phyloP scores from a whole-genome alignment of 2,888 invertebrate species.

The Aporophyla nigra region DNA sequence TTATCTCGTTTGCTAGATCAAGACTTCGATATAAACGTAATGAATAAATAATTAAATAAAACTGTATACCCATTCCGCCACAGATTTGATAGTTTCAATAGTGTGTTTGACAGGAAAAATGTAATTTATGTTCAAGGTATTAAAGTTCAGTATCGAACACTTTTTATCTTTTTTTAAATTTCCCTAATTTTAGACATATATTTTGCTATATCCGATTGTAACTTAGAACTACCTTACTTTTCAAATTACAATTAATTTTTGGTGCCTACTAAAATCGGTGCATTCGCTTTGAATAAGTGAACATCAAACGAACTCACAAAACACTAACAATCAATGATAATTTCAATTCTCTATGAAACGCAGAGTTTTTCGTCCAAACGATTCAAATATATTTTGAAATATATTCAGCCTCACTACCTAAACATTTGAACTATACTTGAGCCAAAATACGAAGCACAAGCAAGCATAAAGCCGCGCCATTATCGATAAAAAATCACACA shows the following conservation, averaged over 20 bases:
- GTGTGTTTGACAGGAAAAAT: constrained; percentile 46
- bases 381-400: constrained; percentile 1
- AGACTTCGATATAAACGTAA: constrained; percentile 50
- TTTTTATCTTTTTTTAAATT: not conserved
- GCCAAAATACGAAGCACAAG: not conserved
- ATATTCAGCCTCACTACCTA: constrained; percentile 2
- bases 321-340: not conserved
- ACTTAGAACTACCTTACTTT: constrained; percentile 33
- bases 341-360: constrained; percentile 2
- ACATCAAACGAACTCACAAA: constrained; percentile 13
- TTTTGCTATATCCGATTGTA: not conserved
- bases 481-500: constrained; percentile 29
- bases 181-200: not conserved
- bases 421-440: not conserved
- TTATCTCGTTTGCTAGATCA: constrained; percentile 44
- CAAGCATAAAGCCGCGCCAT: not conserved
- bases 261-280: constrained; percentile 35
- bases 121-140: constrained; percentile 17
- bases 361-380: constrained; percentile 9
- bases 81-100: constrained; percentile 31
- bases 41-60: constrained; percentile 55
- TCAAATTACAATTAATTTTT: constrained; percentile 43
- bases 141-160: constrained; percentile 37
- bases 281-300: constrained; percentile 6
- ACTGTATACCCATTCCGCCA: constrained; percentile 55